Evolutionary conservation across 2,797 vertebrate genomes (phyloP), one percentile per base, ranked within the genome.

Genomic region (Threskiornis aethiopicus): DNA sequence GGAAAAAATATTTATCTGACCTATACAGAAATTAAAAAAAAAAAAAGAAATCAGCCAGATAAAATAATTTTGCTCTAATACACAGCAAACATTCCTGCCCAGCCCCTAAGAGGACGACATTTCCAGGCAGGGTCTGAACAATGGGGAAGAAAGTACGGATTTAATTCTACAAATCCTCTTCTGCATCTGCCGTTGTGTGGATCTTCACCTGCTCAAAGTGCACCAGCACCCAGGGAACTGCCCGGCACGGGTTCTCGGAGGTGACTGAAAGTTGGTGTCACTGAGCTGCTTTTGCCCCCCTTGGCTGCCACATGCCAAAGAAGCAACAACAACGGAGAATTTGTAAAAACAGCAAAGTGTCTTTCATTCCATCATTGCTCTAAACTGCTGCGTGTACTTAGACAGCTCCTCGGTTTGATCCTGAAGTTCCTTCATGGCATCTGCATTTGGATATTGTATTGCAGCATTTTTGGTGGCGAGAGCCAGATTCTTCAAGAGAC

Each of bases 401-500:
- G 98, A 97, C 64, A 99, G 98, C 91, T 98, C 98, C 70, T 98
- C 95, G 0, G 98, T 97, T 84, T 98, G 98, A 25, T 98, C 97
- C 39, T 96, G 96, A 31, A 98, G 99, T 80, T 98, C 98, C 8
- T 83, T 86, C 42, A 98, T 93, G 17, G 99, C 98, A 1, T 95
- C 95, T 0, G 92, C 75, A 3, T 98, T 97, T 0, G 99, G 99
- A 66, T 98, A 99, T 47, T 98, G 94, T 37, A 99, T 84, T 4
- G 98, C 99, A 0, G 99, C 99, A 2, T 97, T 98, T 96, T 99
- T 99, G 91, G 99, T 99, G 95, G 99, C 99, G 61, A 99, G 96
- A 0, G 99, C 99, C 87, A 99, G 97, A 80, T 98, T 98, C 97
- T 99, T 99, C 70, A 99, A 98, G 65, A 99, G 98, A 69, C 99